Conservation (phyloP, 2,888 invertebrate species). For the Campaea margaritaria region DNA sequence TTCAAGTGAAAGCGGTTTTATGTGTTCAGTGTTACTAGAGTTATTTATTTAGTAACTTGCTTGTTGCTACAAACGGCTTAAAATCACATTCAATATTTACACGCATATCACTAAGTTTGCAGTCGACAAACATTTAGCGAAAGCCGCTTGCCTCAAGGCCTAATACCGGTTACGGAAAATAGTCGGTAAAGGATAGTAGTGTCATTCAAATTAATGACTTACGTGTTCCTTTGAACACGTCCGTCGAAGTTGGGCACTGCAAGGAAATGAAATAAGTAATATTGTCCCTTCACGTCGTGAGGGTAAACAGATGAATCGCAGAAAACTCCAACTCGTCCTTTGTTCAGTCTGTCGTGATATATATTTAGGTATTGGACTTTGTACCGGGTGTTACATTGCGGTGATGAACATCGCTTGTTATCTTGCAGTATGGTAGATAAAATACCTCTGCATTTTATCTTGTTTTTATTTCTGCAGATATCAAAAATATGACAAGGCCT, state of each 20-base stretch:
- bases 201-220: slow-evolving; percentile 61
- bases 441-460: too few relatives aligned
- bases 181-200: slow-evolving; percentile 44
- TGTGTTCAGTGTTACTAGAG: slow-evolving; percentile 11
- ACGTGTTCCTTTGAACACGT: slow-evolving; percentile 58
- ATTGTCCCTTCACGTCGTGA: slow-evolving; percentile 44
- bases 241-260: slow-evolving; percentile 35
- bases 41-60: slow-evolving; percentile 30
- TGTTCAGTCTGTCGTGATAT: neutral
- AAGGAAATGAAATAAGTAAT: slow-evolving; percentile 46
- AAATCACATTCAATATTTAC: slow-evolving; percentile 34
- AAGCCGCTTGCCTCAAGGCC: slow-evolving; percentile 47
- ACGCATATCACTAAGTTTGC: slow-evolving; percentile 36
- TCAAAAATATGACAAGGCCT: too few relatives aligned
- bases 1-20: slow-evolving; percentile 23
- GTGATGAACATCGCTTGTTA: too few relatives aligned
- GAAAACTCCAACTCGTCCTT: neutral
- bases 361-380: neutral
- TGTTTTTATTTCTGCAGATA: too few relatives aligned
- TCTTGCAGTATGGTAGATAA: too few relatives aligned
- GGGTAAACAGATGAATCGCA: slow-evolving; percentile 39
- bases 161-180: slow-evolving; percentile 60
- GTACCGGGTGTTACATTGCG: neutral
- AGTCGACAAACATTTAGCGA: slow-evolving; percentile 51
- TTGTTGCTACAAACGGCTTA: slow-evolving; percentile 26